Conservation (phyloP, 2,797 vertebrate species). For the Pseudochromis fuscus region DNA sequence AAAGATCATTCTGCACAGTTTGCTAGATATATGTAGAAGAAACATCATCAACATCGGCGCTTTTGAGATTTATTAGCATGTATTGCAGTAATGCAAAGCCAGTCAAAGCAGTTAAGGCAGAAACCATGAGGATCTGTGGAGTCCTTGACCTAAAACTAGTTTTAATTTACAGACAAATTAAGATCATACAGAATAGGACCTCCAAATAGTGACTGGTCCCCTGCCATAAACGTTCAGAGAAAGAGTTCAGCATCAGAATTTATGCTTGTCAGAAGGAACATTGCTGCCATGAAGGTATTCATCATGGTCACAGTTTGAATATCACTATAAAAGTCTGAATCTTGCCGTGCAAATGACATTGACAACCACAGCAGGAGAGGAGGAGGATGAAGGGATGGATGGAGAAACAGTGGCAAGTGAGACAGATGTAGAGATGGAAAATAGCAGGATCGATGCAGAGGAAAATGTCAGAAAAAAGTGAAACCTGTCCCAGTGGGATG, state of each 20-base stretch:
- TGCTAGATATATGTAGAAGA: background rate
- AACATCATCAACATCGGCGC: background rate
- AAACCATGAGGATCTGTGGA: background rate
- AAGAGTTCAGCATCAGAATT: background rate
- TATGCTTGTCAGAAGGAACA: constrained; percentile 2
- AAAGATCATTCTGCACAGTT: background rate
- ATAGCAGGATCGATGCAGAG: constrained; percentile 56
- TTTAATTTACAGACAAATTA: background rate
- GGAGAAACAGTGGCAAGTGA: constrained; percentile 19
- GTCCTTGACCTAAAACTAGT: background rate
- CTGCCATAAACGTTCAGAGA: background rate
- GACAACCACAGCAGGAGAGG: constrained; percentile 12
- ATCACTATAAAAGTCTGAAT: constrained; percentile 18
- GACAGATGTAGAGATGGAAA: constrained; percentile 52
- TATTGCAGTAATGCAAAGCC: too few species aligned
- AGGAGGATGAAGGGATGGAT: constrained; percentile 46
- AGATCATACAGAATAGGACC: background rate
- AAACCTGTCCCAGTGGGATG: constrained; percentile 18
- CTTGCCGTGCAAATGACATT: constrained; percentile 31
- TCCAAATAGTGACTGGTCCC: constrained; percentile 3
- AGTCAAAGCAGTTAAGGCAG: too few species aligned
- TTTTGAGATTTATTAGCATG: too few species aligned
- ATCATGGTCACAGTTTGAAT: constrained; percentile 11
- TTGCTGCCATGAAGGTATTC: background rate
- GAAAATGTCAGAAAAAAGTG: constrained; percentile 46